Evolutionary conservation across 2,113 vertebrate species (phyloP).

Genomic region (Pipa parva): DNA sequence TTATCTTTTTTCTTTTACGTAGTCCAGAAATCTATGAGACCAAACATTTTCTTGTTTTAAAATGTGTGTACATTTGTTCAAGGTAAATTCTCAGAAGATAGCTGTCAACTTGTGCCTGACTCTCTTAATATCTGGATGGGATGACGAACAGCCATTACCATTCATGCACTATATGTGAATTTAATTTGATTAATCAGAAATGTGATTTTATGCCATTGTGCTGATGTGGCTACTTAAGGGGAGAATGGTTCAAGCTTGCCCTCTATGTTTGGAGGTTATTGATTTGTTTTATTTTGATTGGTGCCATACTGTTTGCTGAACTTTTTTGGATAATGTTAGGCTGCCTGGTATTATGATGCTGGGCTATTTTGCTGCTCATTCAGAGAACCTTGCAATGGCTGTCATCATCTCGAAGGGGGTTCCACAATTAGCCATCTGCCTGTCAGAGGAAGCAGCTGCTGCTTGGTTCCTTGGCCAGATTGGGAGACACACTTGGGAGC

Average conservation of each 20-base stretch:
- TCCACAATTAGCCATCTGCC: constrained; percentile 77
- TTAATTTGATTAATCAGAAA: too few species aligned
- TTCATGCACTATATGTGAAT: too few species aligned
- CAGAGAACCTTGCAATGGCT: constrained; percentile 85
- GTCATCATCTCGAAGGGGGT: constrained; percentile 91
- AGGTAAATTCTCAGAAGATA: neutral
- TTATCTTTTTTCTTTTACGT: constrained; percentile 9
- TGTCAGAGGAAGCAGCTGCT: constrained; percentile 86
- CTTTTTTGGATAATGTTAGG: too few species aligned
- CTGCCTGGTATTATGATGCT: too few species aligned
- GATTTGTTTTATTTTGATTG: too few species aligned
- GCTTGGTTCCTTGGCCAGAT: constrained; percentile 87
- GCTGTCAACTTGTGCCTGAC: neutral
- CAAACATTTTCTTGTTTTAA: neutral
- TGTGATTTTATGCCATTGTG: too few species aligned
- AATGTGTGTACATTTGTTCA: neutral
- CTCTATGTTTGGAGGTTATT: too few species aligned
- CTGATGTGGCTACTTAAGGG: too few species aligned
- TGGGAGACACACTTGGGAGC: constrained; percentile 80
- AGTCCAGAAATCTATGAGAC: neutral
- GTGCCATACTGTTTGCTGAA: too few species aligned
- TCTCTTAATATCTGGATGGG: neutral
- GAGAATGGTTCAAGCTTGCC: too few species aligned
- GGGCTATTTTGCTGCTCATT: constrained; percentile 85
- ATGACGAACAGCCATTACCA: too few species aligned